phyloP scores from a whole-genome alignment of 1,140 invertebrate species.

The Eumeta japonica region DNA sequence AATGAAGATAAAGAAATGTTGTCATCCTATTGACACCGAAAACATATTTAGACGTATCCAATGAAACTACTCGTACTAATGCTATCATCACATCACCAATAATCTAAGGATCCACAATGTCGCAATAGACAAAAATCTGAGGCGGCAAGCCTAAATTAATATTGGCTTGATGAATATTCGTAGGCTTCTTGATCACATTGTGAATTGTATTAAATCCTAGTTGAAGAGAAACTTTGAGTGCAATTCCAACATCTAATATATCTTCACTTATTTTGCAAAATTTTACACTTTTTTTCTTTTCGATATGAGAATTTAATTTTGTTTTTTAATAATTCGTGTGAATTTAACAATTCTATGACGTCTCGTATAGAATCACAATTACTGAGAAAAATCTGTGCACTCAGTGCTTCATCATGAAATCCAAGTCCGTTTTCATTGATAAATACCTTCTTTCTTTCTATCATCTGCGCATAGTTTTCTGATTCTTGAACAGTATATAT shows the following conservation, averaged over 20 bases:
- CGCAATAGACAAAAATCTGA: constrained; percentile 29
- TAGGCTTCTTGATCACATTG: constrained; percentile 11
- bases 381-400: constrained; percentile 17
- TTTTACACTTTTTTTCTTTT: constrained; percentile 12
- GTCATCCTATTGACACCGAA: constrained; percentile 22
- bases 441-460: constrained; percentile 7
- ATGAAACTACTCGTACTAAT: constrained; percentile 21
- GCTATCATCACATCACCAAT: constrained; percentile 26
- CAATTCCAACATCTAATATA: constrained; percentile 10
- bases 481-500: constrained; percentile 21
- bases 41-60: constrained; percentile 17
- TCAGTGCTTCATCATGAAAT: constrained; percentile 14
- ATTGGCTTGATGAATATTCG: constrained; percentile 17
- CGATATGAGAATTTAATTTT: constrained; percentile 11
- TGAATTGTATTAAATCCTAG: constrained; percentile 15
- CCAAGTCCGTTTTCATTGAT: constrained; percentile 6
- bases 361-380: constrained; percentile 18
- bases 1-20: constrained; percentile 20
- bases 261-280: constrained; percentile 3
- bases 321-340: constrained; percentile 5
- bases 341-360: constrained; percentile 11
- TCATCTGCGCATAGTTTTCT: constrained; percentile 15
- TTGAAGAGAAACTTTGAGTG: constrained; percentile 13
- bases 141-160: constrained; percentile 18
- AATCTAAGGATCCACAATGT: constrained; percentile 27